These are phyloP conservation scores for Spilogale gracilis DNA, from an alignment of 2,113 vertebrate genomes.

Conservation along the genomic window DNA sequence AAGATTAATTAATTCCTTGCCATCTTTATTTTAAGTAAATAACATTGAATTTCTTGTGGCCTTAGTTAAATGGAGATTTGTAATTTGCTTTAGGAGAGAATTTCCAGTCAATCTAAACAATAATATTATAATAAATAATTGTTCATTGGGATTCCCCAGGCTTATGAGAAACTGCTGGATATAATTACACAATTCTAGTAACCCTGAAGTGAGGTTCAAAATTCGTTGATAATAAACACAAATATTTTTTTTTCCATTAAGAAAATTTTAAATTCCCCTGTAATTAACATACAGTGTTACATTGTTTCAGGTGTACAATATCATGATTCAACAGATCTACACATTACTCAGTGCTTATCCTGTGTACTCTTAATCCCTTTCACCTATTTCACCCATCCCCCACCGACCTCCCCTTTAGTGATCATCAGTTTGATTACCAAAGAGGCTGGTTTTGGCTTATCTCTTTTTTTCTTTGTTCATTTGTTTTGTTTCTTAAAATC, in stretches of 20 bases:
- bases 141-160: neutral
- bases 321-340: neutral
- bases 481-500: neutral
- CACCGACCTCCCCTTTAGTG: neutral
- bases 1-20: neutral
- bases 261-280: neutral
- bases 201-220: neutral
- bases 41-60: slow-evolving; percentile 42
- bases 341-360: neutral
- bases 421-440: neutral
- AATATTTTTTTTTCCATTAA: neutral
- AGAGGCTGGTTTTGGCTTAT: neutral
- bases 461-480: neutral
- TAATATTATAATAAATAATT: neutral
- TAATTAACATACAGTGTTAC: neutral
- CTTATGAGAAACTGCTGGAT: neutral
- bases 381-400: neutral
- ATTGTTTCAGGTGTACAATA: neutral
- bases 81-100: slow-evolving; percentile 37
- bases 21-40: slow-evolving; percentile 60
- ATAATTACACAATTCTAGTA: neutral
- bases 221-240: neutral
- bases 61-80: slow-evolving; percentile 41
- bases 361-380: neutral
- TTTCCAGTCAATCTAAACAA: slow-evolving; percentile 31